These are phyloP conservation scores for Siniperca obscura DNA, from an alignment of 2,797 vertebrate genomes.

Conservation along the genomic window DNA sequence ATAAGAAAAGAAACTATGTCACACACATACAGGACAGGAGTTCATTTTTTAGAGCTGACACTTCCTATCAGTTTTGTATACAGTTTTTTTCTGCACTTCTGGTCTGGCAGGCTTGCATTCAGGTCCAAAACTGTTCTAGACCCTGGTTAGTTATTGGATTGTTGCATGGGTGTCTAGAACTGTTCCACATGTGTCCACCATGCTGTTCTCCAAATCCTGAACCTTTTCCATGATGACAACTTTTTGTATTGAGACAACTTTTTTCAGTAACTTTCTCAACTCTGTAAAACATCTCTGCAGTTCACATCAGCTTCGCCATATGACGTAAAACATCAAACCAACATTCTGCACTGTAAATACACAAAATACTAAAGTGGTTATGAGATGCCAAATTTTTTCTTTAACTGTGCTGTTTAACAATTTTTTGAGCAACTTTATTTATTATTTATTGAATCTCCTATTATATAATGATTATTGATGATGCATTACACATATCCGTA, in stretches of 20 bases:
- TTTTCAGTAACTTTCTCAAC: slow-evolving; percentile 27
- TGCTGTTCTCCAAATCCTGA: slow-evolving; percentile 33
- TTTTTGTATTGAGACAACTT: slow-evolving; percentile 27
- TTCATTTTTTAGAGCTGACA: slow-evolving; percentile 20
- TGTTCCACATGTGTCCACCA: not conserved
- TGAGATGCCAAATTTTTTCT: slow-evolving; percentile 59
- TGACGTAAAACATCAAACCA: slow-evolving; percentile 4
- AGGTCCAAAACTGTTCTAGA: slow-evolving; percentile 33
- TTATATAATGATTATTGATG: slow-evolving; percentile 52
- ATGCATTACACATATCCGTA: slow-evolving; percentile 55
- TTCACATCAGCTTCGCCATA: slow-evolving; percentile 19
- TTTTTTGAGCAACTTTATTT: slow-evolving; percentile 55
- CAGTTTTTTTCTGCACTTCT: slow-evolving; percentile 27
- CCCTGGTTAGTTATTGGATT: not conserved
- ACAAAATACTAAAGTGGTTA: slow-evolving; percentile 33
- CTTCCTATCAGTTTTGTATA: slow-evolving; percentile 29
- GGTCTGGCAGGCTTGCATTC: slow-evolving; percentile 29
- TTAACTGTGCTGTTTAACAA: slow-evolving; percentile 28
- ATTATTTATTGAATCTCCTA: slow-evolving; percentile 72
- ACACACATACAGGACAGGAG: slow-evolving; percentile 17
- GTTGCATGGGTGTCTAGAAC: slow-evolving; percentile 13
- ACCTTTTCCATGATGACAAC: not conserved
- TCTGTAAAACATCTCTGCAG: slow-evolving; percentile 18
- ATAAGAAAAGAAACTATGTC: not conserved
- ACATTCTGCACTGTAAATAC: slow-evolving; percentile 68